These are phyloP conservation scores for Nowickia ferox DNA, from an alignment of 2,888 invertebrate genomes.

Conservation along the genomic window DNA sequence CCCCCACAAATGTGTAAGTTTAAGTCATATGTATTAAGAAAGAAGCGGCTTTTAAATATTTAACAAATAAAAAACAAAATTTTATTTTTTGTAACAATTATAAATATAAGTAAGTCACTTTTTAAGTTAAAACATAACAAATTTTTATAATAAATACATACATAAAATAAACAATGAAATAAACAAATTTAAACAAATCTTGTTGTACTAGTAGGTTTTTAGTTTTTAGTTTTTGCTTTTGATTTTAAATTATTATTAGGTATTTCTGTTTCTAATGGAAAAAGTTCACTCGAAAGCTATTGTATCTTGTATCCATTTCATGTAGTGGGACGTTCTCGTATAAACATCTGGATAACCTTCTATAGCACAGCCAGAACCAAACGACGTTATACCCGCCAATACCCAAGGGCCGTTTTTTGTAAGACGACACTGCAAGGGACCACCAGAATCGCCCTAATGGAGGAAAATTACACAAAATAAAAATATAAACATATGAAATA, in stretches of 20 bases:
- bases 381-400: slow-evolving; percentile 94
- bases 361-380: slow-evolving; percentile 95
- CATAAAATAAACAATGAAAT: slow-evolving; percentile 55
- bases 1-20: background rate
- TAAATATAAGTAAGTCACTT: slow-evolving; percentile 51
- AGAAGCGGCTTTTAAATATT: slow-evolving; percentile 23
- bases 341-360: slow-evolving; percentile 95
- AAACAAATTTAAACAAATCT: slow-evolving; percentile 57
- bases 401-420: slow-evolving; percentile 92
- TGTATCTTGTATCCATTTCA: slow-evolving; percentile 89
- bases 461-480: background rate
- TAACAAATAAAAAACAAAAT: slow-evolving; percentile 37
- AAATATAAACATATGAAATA: background rate
- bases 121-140: slow-evolving; percentile 62
- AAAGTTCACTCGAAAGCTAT: slow-evolving; percentile 78
- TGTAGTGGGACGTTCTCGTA: slow-evolving; percentile 91
- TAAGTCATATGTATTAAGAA: slow-evolving; percentile 21
- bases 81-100: slow-evolving; percentile 65
- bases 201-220: slow-evolving; percentile 63
- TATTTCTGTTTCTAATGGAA: background rate
- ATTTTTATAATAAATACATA: slow-evolving; percentile 19
- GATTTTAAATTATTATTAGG: background rate
- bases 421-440: slow-evolving; percentile 92
- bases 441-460: slow-evolving; percentile 93
- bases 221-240: slow-evolving; percentile 3